Percentiles rank a stretch among this genome's conserved stretches.
These are phyloP conservation scores for Papilio machaon DNA, from an alignment of 1,140 invertebrate species.

Conservation along the genomic window DNA sequence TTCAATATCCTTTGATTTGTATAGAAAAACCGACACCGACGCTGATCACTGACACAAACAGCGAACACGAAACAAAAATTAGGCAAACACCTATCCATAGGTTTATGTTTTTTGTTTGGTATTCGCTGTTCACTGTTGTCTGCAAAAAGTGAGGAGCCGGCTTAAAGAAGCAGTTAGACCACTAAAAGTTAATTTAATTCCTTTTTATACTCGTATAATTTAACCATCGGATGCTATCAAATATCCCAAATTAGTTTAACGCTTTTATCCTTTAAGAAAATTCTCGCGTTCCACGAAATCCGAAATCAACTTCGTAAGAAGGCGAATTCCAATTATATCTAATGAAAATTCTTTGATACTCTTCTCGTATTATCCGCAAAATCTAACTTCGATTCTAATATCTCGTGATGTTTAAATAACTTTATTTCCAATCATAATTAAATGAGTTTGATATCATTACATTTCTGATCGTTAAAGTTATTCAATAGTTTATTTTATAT, in stretches of 20 bases:
- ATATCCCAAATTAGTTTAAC: constrained; percentile 23
- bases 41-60: no score
- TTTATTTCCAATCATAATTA: constrained; percentile 25
- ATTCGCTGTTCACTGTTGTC: no score
- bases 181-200: neutral
- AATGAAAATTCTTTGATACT: constrained; percentile 56
- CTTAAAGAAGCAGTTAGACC: no score
- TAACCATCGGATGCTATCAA: constrained; percentile 1
- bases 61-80: no score
- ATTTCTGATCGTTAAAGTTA: no score
- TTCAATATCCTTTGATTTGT: no score
- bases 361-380: constrained; percentile 32
- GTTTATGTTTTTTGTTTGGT: no score
- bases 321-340: constrained; percentile 53
- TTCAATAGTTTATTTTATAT: no score
- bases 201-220: neutral
- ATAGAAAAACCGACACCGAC: no score
- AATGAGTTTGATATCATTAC: neutral
- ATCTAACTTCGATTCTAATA: constrained; percentile 25
- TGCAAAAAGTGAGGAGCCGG: no score
- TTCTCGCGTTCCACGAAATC: constrained; percentile 46
- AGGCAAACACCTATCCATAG: no score
- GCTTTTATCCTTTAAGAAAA: constrained; percentile 28
- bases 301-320: constrained; percentile 41
- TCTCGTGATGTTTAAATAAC: neutral